Base-by-base conservation (phyloP, 1,140 invertebrate species). In the Charaxes varanes region DNA sequence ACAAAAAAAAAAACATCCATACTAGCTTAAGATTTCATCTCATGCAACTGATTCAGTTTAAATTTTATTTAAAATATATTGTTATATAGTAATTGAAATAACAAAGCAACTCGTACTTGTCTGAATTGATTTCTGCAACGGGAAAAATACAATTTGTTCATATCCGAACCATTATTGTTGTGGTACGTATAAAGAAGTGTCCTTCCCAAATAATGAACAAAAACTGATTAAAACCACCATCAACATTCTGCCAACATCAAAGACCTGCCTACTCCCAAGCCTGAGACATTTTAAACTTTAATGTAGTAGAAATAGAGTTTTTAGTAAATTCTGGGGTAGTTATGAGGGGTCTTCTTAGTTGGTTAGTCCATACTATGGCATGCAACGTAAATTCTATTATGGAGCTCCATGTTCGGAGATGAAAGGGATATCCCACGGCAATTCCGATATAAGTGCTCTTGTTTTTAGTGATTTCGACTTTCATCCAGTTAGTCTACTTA, bases 301-400 rank as follows among this genome's bases (percentile, higher is more conserved):
- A 19, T 4, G 0, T 0, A 2, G 27, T 12, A n/a, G 2, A 0
- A 0, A 31, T 42, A 56, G 28, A 30, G 38, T 28, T 41, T 18
- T 32, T 46, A 23, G 2, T 6, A 7, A 10, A 1, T 12, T 26
- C 16, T 22, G 21, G 8, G 30, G 14, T 40, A 15, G n/a, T 14
- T 14, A 17, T n/a, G 6, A 13, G 7, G 32, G 44, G 8, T 50
- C 51, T 16, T 27, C 4, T 8, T 14, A 22, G 17, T 17, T 69
- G 47, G 62, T 30, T 16, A 28, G 35, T 52, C 38, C 44, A 41
- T 67, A 70, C 66, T 67, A 70, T 45, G 63, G 66, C 36, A 67
- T 59, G 57, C 66, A 41, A 60, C 61, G 66, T 70, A 70, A 67
- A 70, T 66, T 63, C 60, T 63, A 60, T 62, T 45, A 55, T 53